Evolutionary conservation across 2,797 vertebrate species (phyloP).

Genomic region (Psittacula echo): DNA sequence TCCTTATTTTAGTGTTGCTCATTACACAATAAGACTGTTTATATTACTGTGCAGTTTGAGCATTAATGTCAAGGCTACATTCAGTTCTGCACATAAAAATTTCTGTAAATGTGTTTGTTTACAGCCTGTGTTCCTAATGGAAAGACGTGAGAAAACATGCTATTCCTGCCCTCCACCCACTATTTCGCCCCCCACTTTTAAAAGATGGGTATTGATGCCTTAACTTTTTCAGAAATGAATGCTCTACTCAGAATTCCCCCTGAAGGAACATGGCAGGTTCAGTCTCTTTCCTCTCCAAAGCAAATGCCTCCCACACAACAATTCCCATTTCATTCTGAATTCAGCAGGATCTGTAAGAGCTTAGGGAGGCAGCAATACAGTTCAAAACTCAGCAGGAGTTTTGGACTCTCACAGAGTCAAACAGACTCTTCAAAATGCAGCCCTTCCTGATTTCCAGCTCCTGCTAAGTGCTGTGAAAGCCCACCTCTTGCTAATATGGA

Average conservation of each 20-base stretch:
- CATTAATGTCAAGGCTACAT: not conserved
- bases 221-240: not conserved
- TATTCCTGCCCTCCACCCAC: not conserved
- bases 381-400: conserved; percentile 27
- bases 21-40: not conserved
- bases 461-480: not conserved
- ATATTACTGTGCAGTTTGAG: not conserved
- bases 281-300: not conserved
- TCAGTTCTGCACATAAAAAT: not conserved
- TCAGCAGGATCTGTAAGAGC: not conserved
- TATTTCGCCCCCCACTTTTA: not conserved
- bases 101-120: not conserved
- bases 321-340: not conserved
- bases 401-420: not conserved
- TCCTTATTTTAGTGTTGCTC: not conserved
- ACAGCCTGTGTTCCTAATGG: not conserved
- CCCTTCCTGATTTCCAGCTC: not conserved
- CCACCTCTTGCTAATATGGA: not conserved
- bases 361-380: not conserved
- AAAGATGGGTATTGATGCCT: not conserved
- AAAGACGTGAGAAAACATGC: not conserved
- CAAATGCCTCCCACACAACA: not conserved
- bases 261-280: not conserved
- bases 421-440: conserved; percentile 10
- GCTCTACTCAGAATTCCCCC: not conserved